Base-by-base conservation (phyloP, 2,888 invertebrate species). In the Pasiphila rectangulata region DNA sequence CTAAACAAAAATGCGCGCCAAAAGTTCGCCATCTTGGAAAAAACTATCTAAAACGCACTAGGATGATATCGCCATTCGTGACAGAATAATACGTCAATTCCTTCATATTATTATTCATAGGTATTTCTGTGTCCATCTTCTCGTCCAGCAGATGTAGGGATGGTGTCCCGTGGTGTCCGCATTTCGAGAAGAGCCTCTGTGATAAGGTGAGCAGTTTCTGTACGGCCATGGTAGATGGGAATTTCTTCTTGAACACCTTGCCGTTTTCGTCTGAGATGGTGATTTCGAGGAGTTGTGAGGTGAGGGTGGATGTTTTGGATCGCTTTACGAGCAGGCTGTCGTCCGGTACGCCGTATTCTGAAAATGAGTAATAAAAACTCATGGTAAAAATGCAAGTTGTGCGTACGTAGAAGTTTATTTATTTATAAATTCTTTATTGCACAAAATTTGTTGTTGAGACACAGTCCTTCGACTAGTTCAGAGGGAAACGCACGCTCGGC, bases 341-440 rank as follows among this genome's bases (percentile, higher is more conserved):
- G 60, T 96, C 96, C 4, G 95, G 94, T 9, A 93, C 92, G 47
- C 97, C 97, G 81, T 94, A 94, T 85, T 92, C 96, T 97, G 80
- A 0, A 71, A 73, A 40, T 29, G 12, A 51, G n/a, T n/a, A n/a
- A n/a, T n/a, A n/a, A n/a, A n/a, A n/a, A n/a, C n/a, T n/a, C n/a
- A n/a, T n/a, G n/a, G n/a, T n/a, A n/a, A n/a, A n/a, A n/a, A n/a
- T n/a, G n/a, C n/a, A n/a, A n/a, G n/a, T n/a, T n/a, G n/a, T n/a
- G n/a, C n/a, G n/a, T n/a, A n/a, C n/a, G n/a, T n/a, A n/a, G n/a
- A n/a, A n/a, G n/a, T n/a, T n/a, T n/a, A n/a, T n/a, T n/a, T n/a
- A n/a, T n/a, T n/a, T n/a, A n/a, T n/a, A n/a, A n/a, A n/a, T n/a
- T n/a, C n/a, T n/a, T n/a, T n/a, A n/a, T n/a, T n/a, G n/a, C n/a